These are phyloP conservation scores for Myotis davidii DNA, from an alignment of 2,113 vertebrate species.

Conservation along the genomic window DNA sequence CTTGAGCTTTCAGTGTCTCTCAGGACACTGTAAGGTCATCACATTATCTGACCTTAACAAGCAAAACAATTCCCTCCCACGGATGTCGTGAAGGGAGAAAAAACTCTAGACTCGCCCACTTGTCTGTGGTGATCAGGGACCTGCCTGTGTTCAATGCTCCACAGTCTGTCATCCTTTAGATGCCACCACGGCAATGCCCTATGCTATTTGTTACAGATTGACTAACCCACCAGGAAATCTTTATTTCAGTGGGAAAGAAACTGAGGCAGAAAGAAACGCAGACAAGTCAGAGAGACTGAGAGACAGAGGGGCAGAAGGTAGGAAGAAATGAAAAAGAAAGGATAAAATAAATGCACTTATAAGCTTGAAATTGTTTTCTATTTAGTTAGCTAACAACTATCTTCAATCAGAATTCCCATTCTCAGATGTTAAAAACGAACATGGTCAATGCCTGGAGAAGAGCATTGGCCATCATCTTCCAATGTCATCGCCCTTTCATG, in stretches of 20 bases:
- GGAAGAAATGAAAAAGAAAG: neutral
- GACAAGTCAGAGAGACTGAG: neutral
- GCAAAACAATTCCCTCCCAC: neutral
- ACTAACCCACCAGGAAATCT: constrained; percentile 15
- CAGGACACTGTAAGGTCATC: neutral
- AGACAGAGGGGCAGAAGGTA: neutral
- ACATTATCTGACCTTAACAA: neutral
- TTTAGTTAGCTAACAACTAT: neutral
- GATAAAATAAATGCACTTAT: neutral
- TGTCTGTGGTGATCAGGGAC: neutral
- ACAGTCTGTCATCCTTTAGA: neutral
- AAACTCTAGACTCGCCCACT: neutral
- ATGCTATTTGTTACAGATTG: neutral
- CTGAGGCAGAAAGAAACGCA: neutral
- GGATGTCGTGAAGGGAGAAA: neutral
- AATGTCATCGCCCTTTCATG: neutral
- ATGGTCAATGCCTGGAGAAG: neutral
- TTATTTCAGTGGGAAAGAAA: constrained; percentile 25
- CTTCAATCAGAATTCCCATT: constrained; percentile 24
- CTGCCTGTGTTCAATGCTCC: neutral
- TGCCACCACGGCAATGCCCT: neutral
- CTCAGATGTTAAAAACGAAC: neutral
- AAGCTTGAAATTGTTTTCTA: neutral
- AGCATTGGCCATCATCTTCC: neutral
- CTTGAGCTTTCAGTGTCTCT: neutral